These are phyloP conservation scores for Heterocephalus glaber DNA, from an alignment of 2,113 vertebrate species.

Conservation along the genomic window DNA sequence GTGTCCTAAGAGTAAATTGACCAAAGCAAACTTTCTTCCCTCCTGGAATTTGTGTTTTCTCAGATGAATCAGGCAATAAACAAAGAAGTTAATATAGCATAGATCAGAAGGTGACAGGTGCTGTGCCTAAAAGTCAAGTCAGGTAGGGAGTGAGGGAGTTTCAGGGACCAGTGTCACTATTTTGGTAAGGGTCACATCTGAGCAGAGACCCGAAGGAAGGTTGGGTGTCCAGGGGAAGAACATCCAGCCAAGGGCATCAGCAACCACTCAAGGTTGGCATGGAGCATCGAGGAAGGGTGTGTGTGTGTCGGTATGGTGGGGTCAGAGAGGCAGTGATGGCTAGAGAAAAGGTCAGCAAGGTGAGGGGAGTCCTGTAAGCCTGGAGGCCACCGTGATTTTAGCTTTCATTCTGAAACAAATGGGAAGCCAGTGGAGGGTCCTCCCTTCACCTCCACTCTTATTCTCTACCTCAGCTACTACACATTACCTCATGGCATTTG, in stretches of 20 bases:
- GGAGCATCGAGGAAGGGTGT: not conserved
- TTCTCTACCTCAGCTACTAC: not conserved
- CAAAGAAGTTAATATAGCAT: not conserved
- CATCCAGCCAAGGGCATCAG: not conserved
- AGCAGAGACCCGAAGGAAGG: not conserved
- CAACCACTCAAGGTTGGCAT: no score
- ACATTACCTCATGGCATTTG: not conserved
- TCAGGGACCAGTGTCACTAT: not conserved
- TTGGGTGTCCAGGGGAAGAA: not conserved
- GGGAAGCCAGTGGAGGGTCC: not conserved
- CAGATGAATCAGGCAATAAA: not conserved
- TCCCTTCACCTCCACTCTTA: not conserved
- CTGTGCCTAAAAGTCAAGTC: not conserved
- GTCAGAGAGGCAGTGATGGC: not conserved
- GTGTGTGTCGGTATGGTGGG: not conserved
- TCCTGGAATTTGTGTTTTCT: not conserved
- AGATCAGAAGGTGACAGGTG: not conserved
- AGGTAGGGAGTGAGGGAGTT: not conserved
- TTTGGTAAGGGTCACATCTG: not conserved
- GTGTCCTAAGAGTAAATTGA: not conserved
- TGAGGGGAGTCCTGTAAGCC: fast-evolving
- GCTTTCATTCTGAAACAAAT: not conserved
- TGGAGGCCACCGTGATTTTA: not conserved
- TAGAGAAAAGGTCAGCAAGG: not conserved
- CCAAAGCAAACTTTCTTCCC: not conserved